Conservation (phyloP, 2,797 vertebrate species). For the Glyptemys insculpta region DNA sequence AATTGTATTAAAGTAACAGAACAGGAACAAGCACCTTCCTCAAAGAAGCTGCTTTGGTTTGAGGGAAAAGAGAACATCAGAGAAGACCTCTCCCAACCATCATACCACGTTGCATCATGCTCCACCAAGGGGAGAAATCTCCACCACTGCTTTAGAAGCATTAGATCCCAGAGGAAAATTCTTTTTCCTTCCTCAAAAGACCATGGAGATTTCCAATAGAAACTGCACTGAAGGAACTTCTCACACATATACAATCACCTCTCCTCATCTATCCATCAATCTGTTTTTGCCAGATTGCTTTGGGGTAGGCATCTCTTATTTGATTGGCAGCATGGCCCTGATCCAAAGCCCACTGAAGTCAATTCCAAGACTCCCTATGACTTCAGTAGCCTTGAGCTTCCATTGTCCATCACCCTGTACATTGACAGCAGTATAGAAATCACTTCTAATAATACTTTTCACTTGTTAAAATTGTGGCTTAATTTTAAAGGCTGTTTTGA, state of each 20-base stretch:
- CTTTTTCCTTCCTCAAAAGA: constrained; percentile 34
- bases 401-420: neutral
- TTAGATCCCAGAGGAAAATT: constrained; percentile 7
- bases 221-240: constrained; percentile 49
- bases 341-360: constrained; percentile 23
- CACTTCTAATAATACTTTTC: neutral
- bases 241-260: constrained; percentile 70
- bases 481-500: constrained; percentile 44
- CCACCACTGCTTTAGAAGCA: constrained; percentile 52
- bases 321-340: neutral
- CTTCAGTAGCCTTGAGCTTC: constrained; percentile 17
- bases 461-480: constrained; percentile 2
- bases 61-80: neutral
- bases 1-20: neutral
- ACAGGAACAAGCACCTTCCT: constrained; percentile 33
- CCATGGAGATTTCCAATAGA: neutral
- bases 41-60: neutral
- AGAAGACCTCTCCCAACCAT: neutral
- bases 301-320: constrained; percentile 63
- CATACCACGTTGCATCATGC: neutral
- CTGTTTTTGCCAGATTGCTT: constrained; percentile 12
- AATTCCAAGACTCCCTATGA: constrained; percentile 20
- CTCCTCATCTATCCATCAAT: constrained; percentile 70
- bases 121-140: constrained; percentile 31
- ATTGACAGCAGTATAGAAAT: neutral